phyloP scores from a whole-genome alignment of 30 jellyfish, hydroid and myxozoan species.

The Hydractinia echinata region DNA sequence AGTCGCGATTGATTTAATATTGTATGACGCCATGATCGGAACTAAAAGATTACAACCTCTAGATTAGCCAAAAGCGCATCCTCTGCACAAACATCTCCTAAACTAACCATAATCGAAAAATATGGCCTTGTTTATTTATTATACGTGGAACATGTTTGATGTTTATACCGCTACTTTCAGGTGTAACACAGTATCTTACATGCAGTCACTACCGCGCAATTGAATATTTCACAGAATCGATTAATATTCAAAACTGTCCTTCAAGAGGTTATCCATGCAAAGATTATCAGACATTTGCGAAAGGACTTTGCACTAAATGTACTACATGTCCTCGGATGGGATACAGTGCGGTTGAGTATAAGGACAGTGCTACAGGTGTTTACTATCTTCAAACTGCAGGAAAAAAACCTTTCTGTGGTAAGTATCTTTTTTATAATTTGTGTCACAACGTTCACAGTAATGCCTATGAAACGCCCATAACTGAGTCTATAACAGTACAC shows the following conservation, averaged over 20 bases:
- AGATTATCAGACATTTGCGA: conserved; percentile 36
- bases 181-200: conserved; percentile 40
- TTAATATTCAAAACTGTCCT: conserved; percentile 31
- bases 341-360: conserved; percentile 43
- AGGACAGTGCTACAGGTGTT: conserved; percentile 27
- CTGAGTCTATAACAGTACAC: no score
- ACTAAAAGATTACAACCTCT: no score
- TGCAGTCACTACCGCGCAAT: conserved; percentile 81
- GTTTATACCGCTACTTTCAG: background rate
- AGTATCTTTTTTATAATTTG: background rate
- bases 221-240: conserved; percentile 51
- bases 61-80: no score
- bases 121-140: no score
- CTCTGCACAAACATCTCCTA: no score
- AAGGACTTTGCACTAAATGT: conserved; percentile 42
- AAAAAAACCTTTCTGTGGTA: conserved; percentile 58
- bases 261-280: conserved; percentile 50
- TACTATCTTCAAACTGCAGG: conserved; percentile 46
- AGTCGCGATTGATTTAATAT: background rate
- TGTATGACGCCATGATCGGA: no score
- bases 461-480: no score
- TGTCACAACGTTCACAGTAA: no score
- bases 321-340: conserved; percentile 62
- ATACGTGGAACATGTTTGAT: no score
- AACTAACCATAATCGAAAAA: no score